Percentiles rank a stretch among this genome's conserved stretches.
Conservation (phyloP, 1,140 invertebrate species). For the Danaus plexippus region DNA sequence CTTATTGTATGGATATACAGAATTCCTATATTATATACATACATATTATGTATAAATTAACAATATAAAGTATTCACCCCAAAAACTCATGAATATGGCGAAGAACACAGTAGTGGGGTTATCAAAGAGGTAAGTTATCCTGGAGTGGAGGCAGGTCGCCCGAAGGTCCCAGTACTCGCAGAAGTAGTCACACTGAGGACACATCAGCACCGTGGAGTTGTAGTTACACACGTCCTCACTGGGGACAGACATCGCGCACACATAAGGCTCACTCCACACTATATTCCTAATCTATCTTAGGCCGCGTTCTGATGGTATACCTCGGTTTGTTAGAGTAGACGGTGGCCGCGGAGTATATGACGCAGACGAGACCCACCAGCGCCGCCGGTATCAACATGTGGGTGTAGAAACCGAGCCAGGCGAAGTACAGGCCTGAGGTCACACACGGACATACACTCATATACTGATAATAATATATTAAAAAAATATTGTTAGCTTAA, state of each 20-base stretch:
- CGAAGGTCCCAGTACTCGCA: slow-evolving; percentile 91
- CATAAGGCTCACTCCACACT: not conserved
- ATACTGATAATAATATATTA: too few species aligned
- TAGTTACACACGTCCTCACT: slow-evolving; percentile 88
- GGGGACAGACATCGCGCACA: slow-evolving; percentile 26
- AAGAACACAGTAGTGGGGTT: slow-evolving; percentile 95
- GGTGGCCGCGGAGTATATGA: slow-evolving; percentile 85
- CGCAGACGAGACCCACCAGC: slow-evolving; percentile 85
- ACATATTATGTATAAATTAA: not conserved
- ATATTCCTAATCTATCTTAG: not conserved
- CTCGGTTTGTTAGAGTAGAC: slow-evolving; percentile 81
- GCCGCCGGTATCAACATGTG: slow-evolving; percentile 92
- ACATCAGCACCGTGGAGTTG: slow-evolving; percentile 77
- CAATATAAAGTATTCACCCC: slow-evolving; percentile 76
- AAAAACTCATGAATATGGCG: slow-evolving; percentile 97
- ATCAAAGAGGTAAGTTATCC: slow-evolving; percentile 94
- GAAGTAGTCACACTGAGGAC: slow-evolving; percentile 86
- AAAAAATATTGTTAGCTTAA: too few species aligned
- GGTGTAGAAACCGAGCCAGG: slow-evolving; percentile 98
- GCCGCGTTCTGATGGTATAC: slow-evolving; percentile 51
- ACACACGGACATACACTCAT: not conserved
- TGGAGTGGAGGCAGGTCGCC: slow-evolving; percentile 90
- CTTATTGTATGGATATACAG: too few species aligned
- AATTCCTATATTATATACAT: not conserved
- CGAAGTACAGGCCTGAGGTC: slow-evolving; percentile 86